phyloP scores from a whole-genome alignment of 2,797 vertebrate genomes.

The Acestrorhynchus altus region DNA sequence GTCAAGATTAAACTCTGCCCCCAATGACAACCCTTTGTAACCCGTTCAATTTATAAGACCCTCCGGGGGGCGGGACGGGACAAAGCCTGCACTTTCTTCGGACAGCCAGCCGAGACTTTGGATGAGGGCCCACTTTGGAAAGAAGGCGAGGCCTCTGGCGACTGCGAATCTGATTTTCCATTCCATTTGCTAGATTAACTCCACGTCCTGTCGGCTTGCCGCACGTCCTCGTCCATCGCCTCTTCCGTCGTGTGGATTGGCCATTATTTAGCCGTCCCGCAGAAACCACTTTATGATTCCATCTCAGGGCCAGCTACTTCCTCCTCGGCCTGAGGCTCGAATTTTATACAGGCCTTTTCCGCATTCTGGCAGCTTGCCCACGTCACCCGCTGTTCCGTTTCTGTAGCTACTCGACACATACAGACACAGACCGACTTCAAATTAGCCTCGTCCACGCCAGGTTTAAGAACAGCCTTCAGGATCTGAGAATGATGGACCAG shows the following conservation, averaged over 20 bases:
- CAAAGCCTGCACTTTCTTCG: slow-evolving; percentile 40
- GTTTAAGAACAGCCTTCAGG: slow-evolving; percentile 2
- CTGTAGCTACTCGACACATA: slow-evolving; percentile 23
- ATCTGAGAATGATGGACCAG: slow-evolving; percentile 2
- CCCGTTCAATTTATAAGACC: slow-evolving; percentile 24
- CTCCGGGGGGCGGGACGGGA: neutral
- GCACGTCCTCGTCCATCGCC: slow-evolving; percentile 30
- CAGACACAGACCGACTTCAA: slow-evolving; percentile 20
- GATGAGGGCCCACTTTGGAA: slow-evolving; percentile 28
- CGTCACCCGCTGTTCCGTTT: slow-evolving; percentile 22
- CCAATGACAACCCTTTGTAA: slow-evolving; percentile 30
- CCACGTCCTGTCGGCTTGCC: slow-evolving; percentile 14
- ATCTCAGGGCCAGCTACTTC: slow-evolving; percentile 34
- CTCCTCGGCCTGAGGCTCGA: slow-evolving; percentile 24
- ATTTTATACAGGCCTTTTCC: slow-evolving; percentile 55
- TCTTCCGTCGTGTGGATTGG: neutral
- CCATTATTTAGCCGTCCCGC: neutral
- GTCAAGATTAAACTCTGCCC: slow-evolving; percentile 45
- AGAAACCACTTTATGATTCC: neutral
- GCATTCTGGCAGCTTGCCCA: slow-evolving; percentile 48
- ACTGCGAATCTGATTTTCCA: slow-evolving; percentile 37
- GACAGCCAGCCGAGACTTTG: slow-evolving; percentile 16
- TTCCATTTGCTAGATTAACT: slow-evolving; percentile 35
- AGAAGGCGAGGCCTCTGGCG: slow-evolving; percentile 10
- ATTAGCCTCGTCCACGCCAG: slow-evolving; percentile 17